Base-by-base conservation (phyloP, 2,113 vertebrate genomes). In the Chionis minor region DNA sequence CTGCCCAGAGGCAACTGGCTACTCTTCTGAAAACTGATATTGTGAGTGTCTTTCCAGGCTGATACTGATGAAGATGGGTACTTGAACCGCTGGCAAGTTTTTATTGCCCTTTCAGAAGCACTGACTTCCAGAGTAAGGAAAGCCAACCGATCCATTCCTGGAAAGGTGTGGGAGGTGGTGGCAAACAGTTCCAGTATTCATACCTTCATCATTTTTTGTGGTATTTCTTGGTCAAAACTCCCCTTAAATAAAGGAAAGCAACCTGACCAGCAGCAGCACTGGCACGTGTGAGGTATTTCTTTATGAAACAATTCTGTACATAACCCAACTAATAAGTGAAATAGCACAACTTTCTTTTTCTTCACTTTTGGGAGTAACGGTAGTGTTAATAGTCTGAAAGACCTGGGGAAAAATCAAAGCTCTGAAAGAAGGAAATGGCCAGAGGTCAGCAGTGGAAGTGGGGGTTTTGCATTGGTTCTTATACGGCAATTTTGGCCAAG, bases 31-130 rank as follows among this genome's bases (percentile, higher is more conserved):
- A 86, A 94, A 73, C 55, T 59, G 38, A 66, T 81, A 71, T 33
- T 86, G 18, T 92, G 59, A 85, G 35, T 32, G 6, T 56, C 80
- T 58, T 90, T 97, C 44, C 95, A 98, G 97, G 98, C 97, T 80
- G 98, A 98, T 97, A 94, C 40, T 35, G 98, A 98, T 59, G 88
- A 93, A 20, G 98, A 98, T 62, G 97, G 96, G 28, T 98, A 97
- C 96, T 97, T 99, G 91, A 98, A 97, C 44, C 97, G 96, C 70
- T 80, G 98, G 33, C 97, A 98, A 95, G 97, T 98, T 80, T 95
- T 98, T 6, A 96, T 98, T 84, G 83, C 97, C 19, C 97, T 97
- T 83, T 89, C 96, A 47, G 97, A 98, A 85, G 61, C 97, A 91
- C 96, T 98, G 74, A 97, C 97, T 44, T 98, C 97, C 82, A 97